Conservation (phyloP, 1,140 invertebrate genomes). For the Laupala kohalensis region DNA sequence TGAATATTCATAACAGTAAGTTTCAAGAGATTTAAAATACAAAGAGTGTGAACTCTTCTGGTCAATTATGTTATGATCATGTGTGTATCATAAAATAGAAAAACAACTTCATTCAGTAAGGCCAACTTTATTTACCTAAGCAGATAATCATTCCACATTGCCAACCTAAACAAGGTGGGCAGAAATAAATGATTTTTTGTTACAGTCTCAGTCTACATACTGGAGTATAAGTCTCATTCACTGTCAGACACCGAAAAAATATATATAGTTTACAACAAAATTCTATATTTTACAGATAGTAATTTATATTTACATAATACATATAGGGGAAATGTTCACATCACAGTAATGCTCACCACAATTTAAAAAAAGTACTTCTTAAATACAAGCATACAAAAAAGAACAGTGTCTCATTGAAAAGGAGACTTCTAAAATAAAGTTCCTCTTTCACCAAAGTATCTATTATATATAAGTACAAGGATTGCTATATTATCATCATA, state of each 20-base stretch:
- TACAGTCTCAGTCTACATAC: background rate
- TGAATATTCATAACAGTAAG: no score
- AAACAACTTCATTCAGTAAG: background rate
- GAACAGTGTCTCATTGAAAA: background rate
- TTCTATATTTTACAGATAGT: background rate
- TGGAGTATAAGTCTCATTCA: background rate
- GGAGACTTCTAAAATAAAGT: no score
- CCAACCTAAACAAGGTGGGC: background rate
- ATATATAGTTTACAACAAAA: background rate
- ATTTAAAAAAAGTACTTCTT: background rate
- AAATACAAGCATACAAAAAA: background rate
- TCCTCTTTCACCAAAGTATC: no score
- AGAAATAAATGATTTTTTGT: background rate
- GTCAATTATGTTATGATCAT: no score
- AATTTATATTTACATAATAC: background rate
- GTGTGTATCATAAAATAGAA: no score
- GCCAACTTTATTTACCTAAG: background rate
- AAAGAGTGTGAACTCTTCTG: no score
- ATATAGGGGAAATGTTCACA: background rate
- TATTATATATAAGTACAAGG: no score
- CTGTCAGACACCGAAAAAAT: background rate
- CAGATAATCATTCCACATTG: background rate
- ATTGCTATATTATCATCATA: no score
- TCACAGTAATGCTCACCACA: background rate
- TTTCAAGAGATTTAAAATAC: no score